Conservation (phyloP, 2,888 invertebrate species). For the Tortrix viridana region DNA sequence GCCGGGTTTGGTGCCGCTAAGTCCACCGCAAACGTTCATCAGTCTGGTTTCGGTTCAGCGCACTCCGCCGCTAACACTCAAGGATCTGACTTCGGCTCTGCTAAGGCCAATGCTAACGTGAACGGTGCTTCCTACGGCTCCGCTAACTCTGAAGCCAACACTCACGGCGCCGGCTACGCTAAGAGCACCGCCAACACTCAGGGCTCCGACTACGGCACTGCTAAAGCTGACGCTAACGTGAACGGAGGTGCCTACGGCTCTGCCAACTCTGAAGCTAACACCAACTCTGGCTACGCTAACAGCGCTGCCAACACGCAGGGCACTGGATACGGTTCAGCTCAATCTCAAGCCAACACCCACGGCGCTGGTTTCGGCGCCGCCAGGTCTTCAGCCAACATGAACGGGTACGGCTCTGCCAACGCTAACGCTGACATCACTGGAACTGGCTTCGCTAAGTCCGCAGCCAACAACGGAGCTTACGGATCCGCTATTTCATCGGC, state of each 20-base stretch:
- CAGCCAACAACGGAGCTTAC: conserved; percentile 49
- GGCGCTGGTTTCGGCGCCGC: conserved; percentile 48
- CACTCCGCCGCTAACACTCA: conserved; percentile 34
- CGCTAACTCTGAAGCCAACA: conserved; percentile 42
- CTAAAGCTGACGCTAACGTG: conserved; percentile 47
- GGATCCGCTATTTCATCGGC: conserved; percentile 52
- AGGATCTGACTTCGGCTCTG: conserved; percentile 39
- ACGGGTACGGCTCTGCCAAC: conserved; percentile 53
- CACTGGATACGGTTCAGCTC: neutral
- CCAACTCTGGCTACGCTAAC: conserved; percentile 42
- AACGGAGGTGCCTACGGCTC: conserved; percentile 50
- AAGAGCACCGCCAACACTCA: conserved; percentile 45
- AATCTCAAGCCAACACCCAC: conserved; percentile 28
- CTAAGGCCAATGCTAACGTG: conserved; percentile 45
- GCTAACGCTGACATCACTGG: conserved; percentile 57
- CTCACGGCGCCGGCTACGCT: conserved; percentile 42
- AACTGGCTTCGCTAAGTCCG: conserved; percentile 53
- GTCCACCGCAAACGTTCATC: conserved; percentile 41
- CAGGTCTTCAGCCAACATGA: conserved; percentile 53
- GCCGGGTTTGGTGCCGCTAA: conserved; percentile 45
- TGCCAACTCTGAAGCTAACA: conserved; percentile 50
- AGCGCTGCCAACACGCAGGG: conserved; percentile 42
- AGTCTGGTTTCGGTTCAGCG: conserved; percentile 37
- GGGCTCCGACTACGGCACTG: conserved; percentile 40
- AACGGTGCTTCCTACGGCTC: conserved; percentile 43